These are phyloP conservation scores for Eupithecia centaureata DNA, from an alignment of 2,888 invertebrate genomes.

Conservation along the genomic window DNA sequence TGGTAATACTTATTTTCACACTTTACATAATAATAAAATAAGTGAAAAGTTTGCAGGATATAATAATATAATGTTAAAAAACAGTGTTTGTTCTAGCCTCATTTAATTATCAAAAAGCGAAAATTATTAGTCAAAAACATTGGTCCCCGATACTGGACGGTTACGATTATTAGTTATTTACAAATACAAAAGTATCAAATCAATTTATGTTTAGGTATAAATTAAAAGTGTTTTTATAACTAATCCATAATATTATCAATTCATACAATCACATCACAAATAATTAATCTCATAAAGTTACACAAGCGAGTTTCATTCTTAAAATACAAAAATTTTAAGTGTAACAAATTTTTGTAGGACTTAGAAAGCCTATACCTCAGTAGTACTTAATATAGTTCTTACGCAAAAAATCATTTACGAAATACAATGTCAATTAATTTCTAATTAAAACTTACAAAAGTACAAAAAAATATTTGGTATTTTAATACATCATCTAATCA, in stretches of 20 bases:
- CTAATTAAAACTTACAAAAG: constrained; percentile 15
- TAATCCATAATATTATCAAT: constrained; percentile 11
- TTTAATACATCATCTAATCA: constrained; percentile 55
- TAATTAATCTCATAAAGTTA: constrained; percentile 13
- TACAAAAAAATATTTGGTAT: constrained; percentile 58
- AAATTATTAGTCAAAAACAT: constrained; percentile 20
- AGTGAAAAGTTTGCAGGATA: too few relatives aligned
- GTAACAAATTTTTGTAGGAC: background rate
- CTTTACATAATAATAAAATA: too few relatives aligned
- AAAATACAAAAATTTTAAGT: background rate
- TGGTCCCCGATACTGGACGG: constrained; percentile 16
- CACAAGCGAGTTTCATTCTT: background rate
- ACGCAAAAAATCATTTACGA: background rate
- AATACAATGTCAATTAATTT: background rate
- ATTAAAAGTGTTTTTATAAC: constrained; percentile 2
- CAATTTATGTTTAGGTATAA: constrained; percentile 11
- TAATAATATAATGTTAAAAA: too few relatives aligned
- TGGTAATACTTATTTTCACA: too few relatives aligned
- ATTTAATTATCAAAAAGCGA: constrained; percentile 30
- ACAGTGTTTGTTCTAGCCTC: constrained; percentile 24
- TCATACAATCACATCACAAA: constrained; percentile 3
- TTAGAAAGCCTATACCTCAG: background rate
- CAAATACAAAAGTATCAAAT: constrained; percentile 21
- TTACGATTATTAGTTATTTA: constrained; percentile 22
- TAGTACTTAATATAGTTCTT: background rate